A percentile compares a stretch with the other conserved stretches of the same genome.
Conservation (phyloP, 64 coral and sea anemone genomes). For the Acropora yongei region DNA sequence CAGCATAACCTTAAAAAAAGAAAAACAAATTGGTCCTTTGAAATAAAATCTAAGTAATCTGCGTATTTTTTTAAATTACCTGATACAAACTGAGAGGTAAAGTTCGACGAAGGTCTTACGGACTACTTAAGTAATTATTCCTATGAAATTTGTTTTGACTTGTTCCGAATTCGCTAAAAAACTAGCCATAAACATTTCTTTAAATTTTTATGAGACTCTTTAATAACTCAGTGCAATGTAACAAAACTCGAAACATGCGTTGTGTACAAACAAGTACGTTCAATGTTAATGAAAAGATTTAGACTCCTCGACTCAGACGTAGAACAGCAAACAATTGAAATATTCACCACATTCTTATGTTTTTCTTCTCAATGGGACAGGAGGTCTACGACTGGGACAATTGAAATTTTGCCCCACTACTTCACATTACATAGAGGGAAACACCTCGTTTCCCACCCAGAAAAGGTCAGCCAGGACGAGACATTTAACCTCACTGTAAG, state of each 20-base stretch:
- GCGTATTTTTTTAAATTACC: background rate
- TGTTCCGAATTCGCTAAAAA: background rate
- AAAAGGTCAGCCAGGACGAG: background rate
- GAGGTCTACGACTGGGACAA: slow-evolving; percentile 1
- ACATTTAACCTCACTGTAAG: background rate
- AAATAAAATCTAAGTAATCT: background rate
- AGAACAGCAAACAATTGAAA: too few species aligned
- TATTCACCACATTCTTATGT: background rate
- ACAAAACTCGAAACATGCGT: too few species aligned
- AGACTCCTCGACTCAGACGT: too few species aligned
- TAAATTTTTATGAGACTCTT: background rate
- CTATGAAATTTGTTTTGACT: background rate
- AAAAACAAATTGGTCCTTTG: background rate
- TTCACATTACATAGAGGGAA: background rate
- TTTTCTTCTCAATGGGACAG: background rate
- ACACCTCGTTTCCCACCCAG: background rate
- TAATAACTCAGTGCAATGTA: too few species aligned
- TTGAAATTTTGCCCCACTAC: background rate
- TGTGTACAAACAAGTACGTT: too few species aligned
- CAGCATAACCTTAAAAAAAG: too few species aligned
- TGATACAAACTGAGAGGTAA: background rate
- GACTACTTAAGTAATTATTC: background rate
- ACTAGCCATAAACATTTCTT: background rate
- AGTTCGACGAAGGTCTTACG: background rate
- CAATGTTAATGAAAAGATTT: too few species aligned